phyloP scores from a whole-genome alignment of 2,797 vertebrate genomes.

The Ispidina lecontei region DNA sequence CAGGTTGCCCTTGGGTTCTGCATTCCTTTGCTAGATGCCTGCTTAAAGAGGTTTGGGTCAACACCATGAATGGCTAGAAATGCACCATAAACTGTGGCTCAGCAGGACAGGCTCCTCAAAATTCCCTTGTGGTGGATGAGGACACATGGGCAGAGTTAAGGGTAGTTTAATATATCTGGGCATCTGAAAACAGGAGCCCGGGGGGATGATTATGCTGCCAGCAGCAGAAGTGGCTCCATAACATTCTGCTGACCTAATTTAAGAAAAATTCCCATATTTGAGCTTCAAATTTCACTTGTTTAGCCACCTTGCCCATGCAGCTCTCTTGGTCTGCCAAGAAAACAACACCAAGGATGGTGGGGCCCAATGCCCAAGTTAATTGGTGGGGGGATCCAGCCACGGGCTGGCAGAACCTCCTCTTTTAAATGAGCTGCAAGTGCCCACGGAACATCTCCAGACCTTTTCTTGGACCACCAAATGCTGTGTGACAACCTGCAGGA shows the following conservation, averaged over 20 bases:
- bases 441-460: fast-evolving
- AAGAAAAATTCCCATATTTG: not conserved
- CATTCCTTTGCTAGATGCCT: not conserved
- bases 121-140: not conserved
- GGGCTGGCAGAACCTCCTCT: fast-evolving
- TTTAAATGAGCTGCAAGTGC: not conserved
- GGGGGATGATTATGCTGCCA: not conserved
- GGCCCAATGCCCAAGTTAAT: fast-evolving
- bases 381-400: not conserved
- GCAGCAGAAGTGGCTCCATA: not conserved
- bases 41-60: fast-evolving
- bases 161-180: not conserved
- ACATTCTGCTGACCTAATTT: constrained; percentile 24
- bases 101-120: not conserved
- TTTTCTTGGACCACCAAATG: not conserved
- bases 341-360: too few species aligned
- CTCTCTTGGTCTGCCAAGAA: not conserved
- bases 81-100: not conserved
- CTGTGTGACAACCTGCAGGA: not conserved
- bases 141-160: not conserved
- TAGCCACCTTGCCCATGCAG: not conserved
- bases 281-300: not conserved
- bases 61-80: not conserved
- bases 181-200: not conserved
- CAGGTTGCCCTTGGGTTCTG: not conserved